phyloP scores from a whole-genome alignment of 2,113 vertebrate species.

The Microcebus griseorufus region DNA sequence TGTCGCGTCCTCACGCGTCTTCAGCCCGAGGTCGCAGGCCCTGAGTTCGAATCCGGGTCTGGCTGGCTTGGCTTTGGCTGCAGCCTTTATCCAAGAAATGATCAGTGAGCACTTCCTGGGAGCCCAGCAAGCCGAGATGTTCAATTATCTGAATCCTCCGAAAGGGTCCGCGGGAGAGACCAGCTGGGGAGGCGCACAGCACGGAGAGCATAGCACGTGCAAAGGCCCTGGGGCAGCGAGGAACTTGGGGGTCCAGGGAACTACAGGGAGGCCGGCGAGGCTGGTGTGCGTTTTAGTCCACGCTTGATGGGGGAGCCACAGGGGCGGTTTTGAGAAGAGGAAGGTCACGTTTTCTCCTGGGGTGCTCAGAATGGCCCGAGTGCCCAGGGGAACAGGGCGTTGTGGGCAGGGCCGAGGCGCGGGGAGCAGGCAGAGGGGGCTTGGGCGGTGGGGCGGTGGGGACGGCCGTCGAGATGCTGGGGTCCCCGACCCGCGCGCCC shows the following conservation, averaged over 20 bases:
- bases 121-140: not conserved
- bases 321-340: not conserved
- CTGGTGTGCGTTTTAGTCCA: not conserved
- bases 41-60: not conserved
- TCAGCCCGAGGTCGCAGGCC: not conserved
- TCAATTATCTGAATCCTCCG: not conserved
- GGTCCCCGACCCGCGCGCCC: fast-evolving
- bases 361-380: not conserved
- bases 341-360: not conserved
- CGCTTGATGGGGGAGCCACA: not conserved
- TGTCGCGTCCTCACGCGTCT: not conserved
- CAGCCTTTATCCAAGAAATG: not conserved
- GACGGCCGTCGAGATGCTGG: too few species aligned
- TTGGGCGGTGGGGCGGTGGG: too few species aligned
- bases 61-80: not conserved
- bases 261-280: not conserved
- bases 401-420: not conserved
- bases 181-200: not conserved
- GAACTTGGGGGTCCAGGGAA: not conserved
- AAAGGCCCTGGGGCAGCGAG: not conserved
- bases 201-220: not conserved
- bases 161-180: not conserved
- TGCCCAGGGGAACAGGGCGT: not conserved
- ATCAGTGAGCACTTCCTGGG: not conserved
- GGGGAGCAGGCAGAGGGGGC: not conserved